Evolutionary conservation across 2,888 invertebrate species (phyloP), one percentile per base, ranked within the genome.

Genomic region (Candidula unifasciata): DNA sequence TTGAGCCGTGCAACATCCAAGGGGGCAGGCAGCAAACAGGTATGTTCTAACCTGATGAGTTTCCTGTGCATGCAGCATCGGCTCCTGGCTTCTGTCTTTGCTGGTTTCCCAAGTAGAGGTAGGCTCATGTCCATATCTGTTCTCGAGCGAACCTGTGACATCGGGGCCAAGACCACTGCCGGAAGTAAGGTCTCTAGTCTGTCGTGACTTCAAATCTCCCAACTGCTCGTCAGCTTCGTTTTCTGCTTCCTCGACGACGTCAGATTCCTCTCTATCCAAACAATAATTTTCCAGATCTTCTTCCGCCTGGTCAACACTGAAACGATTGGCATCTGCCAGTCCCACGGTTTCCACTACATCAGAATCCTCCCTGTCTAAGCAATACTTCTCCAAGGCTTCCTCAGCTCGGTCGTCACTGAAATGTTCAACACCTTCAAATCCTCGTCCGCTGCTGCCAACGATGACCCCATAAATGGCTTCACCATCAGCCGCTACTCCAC

Each of bases 331-430:
- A 44, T 60, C 64, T 16, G 54, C 13, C 6, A 33, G 54, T 44
- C 44, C 44, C 44, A 13, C 44, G 44, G 44, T 44, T 0, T 66
- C 82, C 44, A 77, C 33, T 16, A 66, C 37, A 27, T 83, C 83
- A 44, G 83, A 83, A 30, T 84, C 84, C 21, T 84, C 84, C 24
- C 84, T 71, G 80, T 84, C 80, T 74, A 84, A 27, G 60, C 84
- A 84, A 33, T 84, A 84, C 27, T 80, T 68, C 24, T 84, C 84
- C 52, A 84, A 66, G 66, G 80, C 84, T 52, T 73, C 84, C 35
- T 84, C 84, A 21, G 79, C 37, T n/a, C 73, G 69, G 33, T 84
- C 84, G 18, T 27, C 73, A 6, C 80, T 30, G 54, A 54, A 84
- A 13, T 64, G 30, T 16, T 33, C 74, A 21, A 6, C 16, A 13